Conservation (phyloP, 2,888 invertebrate species). For the Pycnomerus fuliginosus region DNA sequence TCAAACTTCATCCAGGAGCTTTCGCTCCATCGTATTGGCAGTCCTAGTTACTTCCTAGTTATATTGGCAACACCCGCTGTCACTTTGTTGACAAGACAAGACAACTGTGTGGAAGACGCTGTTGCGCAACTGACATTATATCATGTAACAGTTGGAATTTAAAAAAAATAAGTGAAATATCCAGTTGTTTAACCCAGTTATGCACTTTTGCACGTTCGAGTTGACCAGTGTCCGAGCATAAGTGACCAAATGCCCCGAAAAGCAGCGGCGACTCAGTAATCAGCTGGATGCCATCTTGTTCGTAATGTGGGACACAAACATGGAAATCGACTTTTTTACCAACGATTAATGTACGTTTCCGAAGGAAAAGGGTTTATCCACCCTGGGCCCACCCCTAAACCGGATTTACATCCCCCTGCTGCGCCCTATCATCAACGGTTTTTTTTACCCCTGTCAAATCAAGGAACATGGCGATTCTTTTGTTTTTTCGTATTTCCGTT, state of each 20-base stretch:
- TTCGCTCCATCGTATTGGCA: too few relatives aligned
- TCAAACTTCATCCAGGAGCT: too few relatives aligned
- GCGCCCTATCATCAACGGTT: constrained; percentile 14
- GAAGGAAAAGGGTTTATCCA: not conserved
- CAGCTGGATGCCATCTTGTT: constrained; percentile 52
- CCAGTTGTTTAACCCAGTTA: too few relatives aligned
- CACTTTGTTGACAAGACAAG: too few relatives aligned
- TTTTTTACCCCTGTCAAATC: constrained; percentile 21
- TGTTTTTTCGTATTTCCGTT: constrained; percentile 35
- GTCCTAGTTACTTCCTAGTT: too few relatives aligned
- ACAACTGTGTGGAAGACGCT: constrained; percentile 36
- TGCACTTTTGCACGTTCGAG: constrained; percentile 13
- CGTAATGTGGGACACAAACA: constrained; percentile 47
- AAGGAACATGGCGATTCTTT: constrained; percentile 35
- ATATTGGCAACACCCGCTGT: constrained; percentile 15
- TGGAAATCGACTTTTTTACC: constrained; percentile 45
- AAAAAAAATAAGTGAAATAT: constrained; percentile 21
- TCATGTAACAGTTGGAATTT: constrained; percentile 32
- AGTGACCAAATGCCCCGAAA: constrained; percentile 9
- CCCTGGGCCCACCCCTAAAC: not conserved
- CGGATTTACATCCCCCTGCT: not conserved
- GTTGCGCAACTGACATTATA: constrained; percentile 49
- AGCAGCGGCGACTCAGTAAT: constrained; percentile 36
- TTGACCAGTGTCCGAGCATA: constrained; percentile 3
- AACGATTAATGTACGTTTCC: constrained; percentile 25